Percentiles rank a stretch among this genome's conserved stretches.
phyloP scores from a whole-genome alignment of 2,113 vertebrate species.

The Reinhardtius hippoglossoides region DNA sequence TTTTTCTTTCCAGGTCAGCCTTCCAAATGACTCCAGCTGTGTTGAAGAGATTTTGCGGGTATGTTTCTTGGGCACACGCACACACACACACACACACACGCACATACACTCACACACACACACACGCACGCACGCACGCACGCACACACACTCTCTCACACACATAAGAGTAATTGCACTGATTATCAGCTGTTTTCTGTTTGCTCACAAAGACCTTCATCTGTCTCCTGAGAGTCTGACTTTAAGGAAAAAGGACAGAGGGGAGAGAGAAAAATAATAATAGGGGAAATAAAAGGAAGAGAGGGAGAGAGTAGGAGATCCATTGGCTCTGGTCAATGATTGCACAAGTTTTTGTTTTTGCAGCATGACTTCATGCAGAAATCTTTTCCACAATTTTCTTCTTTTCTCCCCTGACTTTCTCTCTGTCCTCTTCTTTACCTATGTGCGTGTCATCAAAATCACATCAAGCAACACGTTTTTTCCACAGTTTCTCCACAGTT shows the following conservation, averaged over 20 bases:
- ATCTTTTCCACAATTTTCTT: slow-evolving; percentile 44
- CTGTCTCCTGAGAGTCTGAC: slow-evolving; percentile 48
- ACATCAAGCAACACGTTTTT: slow-evolving; percentile 17
- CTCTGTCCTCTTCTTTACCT: slow-evolving; percentile 14
- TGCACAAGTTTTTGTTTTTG: slow-evolving; percentile 42
- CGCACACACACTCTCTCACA: slow-evolving; percentile 24
- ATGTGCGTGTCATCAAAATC: slow-evolving; percentile 39
- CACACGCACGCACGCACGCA: neutral
- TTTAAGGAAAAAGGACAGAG: slow-evolving; percentile 16
- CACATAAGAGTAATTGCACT: slow-evolving; percentile 42
- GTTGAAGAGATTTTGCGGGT: slow-evolving; percentile 98
- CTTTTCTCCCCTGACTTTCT: slow-evolving; percentile 19
- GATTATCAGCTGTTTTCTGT: slow-evolving; percentile 75
- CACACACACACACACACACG: slow-evolving; percentile 36
- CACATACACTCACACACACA: slow-evolving; percentile 8
- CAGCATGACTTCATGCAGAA: slow-evolving; percentile 55
- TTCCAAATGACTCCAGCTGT: slow-evolving; percentile 94
- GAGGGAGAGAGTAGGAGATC: slow-evolving; percentile 20
- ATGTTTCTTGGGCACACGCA: slow-evolving; percentile 66
- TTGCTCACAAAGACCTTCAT: slow-evolving; percentile 55
- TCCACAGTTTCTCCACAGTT: neutral
- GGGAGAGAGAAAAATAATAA: slow-evolving; percentile 20
- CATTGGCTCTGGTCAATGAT: slow-evolving; percentile 54
- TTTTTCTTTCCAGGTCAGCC: slow-evolving; percentile 88
- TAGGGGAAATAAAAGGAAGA: slow-evolving; percentile 11